Evolutionary conservation across 2,888 invertebrate genomes (phyloP), one percentile per base, ranked within the genome.

Genomic region (Psylliodes chrysocephalus): DNA sequence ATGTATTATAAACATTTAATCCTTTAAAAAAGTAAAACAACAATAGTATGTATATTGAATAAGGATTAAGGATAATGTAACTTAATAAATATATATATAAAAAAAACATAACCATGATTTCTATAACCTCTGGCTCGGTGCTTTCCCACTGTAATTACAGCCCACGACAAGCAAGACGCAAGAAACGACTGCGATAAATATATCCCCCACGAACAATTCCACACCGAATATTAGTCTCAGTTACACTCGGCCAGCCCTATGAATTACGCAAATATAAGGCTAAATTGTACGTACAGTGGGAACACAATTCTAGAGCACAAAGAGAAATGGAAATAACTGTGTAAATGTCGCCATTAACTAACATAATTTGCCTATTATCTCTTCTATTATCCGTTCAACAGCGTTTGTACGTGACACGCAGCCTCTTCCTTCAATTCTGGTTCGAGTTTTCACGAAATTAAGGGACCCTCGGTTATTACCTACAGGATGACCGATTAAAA

Each of bases 301-400:
- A 49, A 15, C 14, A 40, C 44, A 30, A 15, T 38, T 57, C 49
- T 10, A 14, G 40, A 57, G 40, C 49, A 51, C 59, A 59, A 59
- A 59, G 59, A 59, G 59, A 59, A 59, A 59, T 59, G 59, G 59
- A 59, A 59, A 59, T 59, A 59, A 59, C 59, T 59, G 59, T 59
- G 49, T 49, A 51, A 59, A 59, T 59, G 59, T 59, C 59, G 59
- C 35, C 59, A 59, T 59, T 51, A 59, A 59, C 59, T 57, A 60
- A 66, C 61, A 70, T 70, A 68, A 70, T 68, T 70, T 64, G 59
- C 65, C 66, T 64, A 70, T 68, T 70, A 69, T 69, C 66, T 66
- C 60, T 63, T 46, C 66, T 64, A 66, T 69, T 67, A 63, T 67
- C 59, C 64, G 63, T 60, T 68, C 64, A 59, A 56, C 65, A 52